Conservation (phyloP, 2,113 vertebrate species). For the Plecotus auritus region DNA sequence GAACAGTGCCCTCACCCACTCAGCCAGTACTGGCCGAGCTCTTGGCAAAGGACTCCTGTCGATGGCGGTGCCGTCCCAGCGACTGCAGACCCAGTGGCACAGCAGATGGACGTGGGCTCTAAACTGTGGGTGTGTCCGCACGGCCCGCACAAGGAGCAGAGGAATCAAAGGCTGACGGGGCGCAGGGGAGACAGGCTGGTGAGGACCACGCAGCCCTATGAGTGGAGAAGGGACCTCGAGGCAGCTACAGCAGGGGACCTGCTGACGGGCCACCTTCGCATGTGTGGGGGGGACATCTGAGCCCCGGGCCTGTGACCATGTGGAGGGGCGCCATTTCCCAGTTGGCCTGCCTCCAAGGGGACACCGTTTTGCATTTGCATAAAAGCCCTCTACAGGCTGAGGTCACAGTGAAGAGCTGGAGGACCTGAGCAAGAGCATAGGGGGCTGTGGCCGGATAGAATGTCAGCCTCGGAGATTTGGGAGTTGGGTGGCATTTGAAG, state of each 20-base stretch:
- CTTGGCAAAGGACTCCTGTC: neutral
- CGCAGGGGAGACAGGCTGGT: rapidly evolving
- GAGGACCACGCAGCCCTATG: rapidly evolving
- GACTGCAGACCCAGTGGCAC: rapidly evolving
- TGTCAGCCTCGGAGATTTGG: neutral
- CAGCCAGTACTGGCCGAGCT: rapidly evolving
- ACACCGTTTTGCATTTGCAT: neutral
- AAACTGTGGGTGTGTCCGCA: rapidly evolving
- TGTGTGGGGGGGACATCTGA: rapidly evolving
- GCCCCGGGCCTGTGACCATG: neutral
- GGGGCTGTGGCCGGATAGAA: neutral
- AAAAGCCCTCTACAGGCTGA: neutral
- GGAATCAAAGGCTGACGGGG: rapidly evolving
- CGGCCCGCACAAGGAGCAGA: neutral
- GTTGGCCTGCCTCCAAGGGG: neutral
- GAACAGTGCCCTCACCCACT: rapidly evolving
- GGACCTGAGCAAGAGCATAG: too few species aligned
- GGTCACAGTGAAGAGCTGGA: neutral
- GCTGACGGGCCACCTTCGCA: rapidly evolving
- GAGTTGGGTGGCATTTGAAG: neutral
- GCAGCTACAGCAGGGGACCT: rapidly evolving
- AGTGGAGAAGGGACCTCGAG: rapidly evolving
- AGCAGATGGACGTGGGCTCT: neutral
- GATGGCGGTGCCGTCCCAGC: rapidly evolving
- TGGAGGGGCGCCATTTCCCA: neutral